These are phyloP conservation scores for Cyclophora albipunctata DNA, from an alignment of 2,888 invertebrate species.

Conservation along the genomic window DNA sequence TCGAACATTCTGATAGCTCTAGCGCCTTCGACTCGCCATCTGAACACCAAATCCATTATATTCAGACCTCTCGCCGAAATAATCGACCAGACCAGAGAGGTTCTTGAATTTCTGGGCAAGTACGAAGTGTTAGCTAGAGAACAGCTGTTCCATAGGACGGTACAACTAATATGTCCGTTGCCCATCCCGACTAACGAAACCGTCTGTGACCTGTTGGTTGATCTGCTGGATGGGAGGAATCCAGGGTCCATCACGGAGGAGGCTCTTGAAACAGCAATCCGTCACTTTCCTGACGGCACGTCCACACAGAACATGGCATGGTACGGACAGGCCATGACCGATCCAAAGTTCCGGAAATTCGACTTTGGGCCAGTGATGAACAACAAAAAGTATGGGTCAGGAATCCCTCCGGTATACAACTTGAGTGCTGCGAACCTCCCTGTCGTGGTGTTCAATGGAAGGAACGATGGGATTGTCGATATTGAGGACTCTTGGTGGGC, in stretches of 20 bases:
- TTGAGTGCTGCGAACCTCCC: slow-evolving; percentile 38
- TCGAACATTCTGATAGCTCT: slow-evolving; percentile 74
- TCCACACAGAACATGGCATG: slow-evolving; percentile 42
- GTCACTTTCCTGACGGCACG: slow-evolving; percentile 46
- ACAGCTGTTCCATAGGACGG: slow-evolving; percentile 29
- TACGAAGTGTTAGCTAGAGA: slow-evolving; percentile 40
- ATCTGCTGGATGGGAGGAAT: slow-evolving; percentile 28
- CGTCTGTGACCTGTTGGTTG: slow-evolving; percentile 30
- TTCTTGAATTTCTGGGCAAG: slow-evolving; percentile 23
- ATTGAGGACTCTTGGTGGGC: slow-evolving; percentile 72
- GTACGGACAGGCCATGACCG: slow-evolving; percentile 39
- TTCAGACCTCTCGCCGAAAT: slow-evolving; percentile 21
- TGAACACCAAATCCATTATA: slow-evolving; percentile 46
- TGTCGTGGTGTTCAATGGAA: slow-evolving; percentile 41
- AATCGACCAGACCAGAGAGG: slow-evolving; percentile 19
- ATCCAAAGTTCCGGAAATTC: slow-evolving; percentile 36
- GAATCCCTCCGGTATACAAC: slow-evolving; percentile 39
- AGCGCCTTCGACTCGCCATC: slow-evolving; percentile 76
- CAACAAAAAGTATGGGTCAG: slow-evolving; percentile 34
- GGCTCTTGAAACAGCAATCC: slow-evolving; percentile 26
- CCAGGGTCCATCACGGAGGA: slow-evolving; percentile 36
- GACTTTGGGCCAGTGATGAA: slow-evolving; percentile 43
- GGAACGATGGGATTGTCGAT: slow-evolving; percentile 75
- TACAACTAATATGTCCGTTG: too few species aligned
- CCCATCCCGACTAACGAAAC: not conserved